Percentiles rank a stretch among this genome's conserved stretches.
These are phyloP conservation scores for Julus scandinavius DNA, from an alignment of 2,888 invertebrate genomes.

Conservation along the genomic window DNA sequence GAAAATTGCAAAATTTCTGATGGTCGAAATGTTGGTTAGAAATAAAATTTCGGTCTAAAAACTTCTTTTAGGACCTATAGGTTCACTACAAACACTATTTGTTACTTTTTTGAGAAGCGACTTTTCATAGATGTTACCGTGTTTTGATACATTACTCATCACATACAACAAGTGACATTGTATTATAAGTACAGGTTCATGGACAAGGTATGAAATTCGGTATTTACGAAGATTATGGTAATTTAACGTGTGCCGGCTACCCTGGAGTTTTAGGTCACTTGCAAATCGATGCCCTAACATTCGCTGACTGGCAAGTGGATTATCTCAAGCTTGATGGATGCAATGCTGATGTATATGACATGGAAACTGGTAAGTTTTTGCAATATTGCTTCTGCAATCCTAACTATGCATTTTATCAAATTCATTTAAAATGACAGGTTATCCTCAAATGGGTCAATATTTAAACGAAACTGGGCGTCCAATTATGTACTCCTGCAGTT, in stretches of 20 bases:
- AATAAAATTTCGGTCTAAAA: no score
- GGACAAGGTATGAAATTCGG: conserved; percentile 68
- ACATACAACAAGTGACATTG: background rate
- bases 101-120: no score
- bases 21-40: background rate
- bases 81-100: background rate
- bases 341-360: conserved; percentile 63
- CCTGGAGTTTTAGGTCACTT: conserved; percentile 68
- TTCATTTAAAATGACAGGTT: conserved; percentile 64
- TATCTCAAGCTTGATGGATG: conserved; percentile 70
- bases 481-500: conserved; percentile 70
- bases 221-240: conserved; percentile 70
- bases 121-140: no score
- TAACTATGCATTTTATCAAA: background rate
- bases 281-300: conserved; percentile 68
- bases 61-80: no score
- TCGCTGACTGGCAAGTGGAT: conserved; percentile 70
- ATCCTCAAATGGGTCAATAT: conserved; percentile 67
- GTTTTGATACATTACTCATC: background rate
- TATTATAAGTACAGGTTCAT: conserved; percentile 61
- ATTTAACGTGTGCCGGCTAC: conserved; percentile 69
- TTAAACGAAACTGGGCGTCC: conserved; percentile 68
- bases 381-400: background rate
- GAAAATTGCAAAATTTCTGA: background rate
- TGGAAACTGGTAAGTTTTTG: conserved; percentile 58